Evolutionary conservation across 1,140 invertebrate species (phyloP), one percentile per base, ranked within the genome.

Genomic region (Drosophila kohkoa): DNA sequence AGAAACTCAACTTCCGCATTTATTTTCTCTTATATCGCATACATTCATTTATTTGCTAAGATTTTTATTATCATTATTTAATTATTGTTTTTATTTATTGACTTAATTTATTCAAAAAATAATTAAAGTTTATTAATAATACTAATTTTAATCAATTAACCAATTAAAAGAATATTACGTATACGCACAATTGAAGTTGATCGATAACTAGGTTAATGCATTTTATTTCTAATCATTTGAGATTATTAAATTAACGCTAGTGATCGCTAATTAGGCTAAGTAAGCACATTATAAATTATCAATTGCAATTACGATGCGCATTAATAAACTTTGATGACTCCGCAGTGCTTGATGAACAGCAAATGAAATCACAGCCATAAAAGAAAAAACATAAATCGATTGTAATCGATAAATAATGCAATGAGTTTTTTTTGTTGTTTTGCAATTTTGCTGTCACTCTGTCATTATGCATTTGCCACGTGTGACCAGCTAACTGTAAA

Each of bases 401-500:
- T 41, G 32, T 30, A 64, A 46, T 65, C 51, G 62, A 65, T 65
- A 65, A 65, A 55, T 55, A 65, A 65, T 65, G 38, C 41, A 30
- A 28, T 45, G 45, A 25, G 3, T 25, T 25, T 59, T 59, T 59
- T 43, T 43, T n/a, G 11, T 0, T 8, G 1, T 7, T 38, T 38
- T 5, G 25, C 11, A 5, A 30, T 2, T 13, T 59, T 43, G 64
- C 55, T 43, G 45, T 51, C 70, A 67, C 54, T 59, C 54, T 68
- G 43, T 73, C 35, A 25, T 60, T 54, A 74, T 62, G 51, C 30
- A 69, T 74, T 69, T 69, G 66, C 41, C 71, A 60, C 75, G 54
- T 75, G 75, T 51, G 58, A 8, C 25, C 45, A 64, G 58, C 35
- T 64, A 75, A 75, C 75, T 51, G 75, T 77, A 54, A 75, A 77